These are phyloP conservation scores for Oreocharis arfaki DNA, from an alignment of 2,113 vertebrate species.

Conservation along the genomic window DNA sequence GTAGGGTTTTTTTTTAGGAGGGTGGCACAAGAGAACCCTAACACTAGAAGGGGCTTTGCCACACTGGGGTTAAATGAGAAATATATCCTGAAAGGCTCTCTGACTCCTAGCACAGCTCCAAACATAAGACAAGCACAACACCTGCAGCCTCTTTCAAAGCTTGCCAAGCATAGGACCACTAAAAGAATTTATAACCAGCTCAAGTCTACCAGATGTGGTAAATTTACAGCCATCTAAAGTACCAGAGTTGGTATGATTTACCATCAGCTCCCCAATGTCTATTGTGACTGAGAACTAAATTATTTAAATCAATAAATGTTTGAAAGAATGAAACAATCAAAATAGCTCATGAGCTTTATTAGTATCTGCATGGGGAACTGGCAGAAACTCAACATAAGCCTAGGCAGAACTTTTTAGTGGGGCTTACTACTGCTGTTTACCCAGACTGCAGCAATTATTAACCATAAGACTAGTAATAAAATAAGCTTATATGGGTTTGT, in stretches of 20 bases:
- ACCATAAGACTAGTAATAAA: neutral
- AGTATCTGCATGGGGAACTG: neutral
- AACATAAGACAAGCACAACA: neutral
- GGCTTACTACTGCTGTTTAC: neutral
- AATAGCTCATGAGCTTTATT: neutral
- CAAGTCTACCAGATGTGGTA: neutral
- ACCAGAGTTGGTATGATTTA: neutral
- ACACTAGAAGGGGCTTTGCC: neutral
- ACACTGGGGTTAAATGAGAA: neutral
- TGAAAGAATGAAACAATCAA: neutral
- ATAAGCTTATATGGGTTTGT: neutral
- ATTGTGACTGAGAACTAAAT: neutral
- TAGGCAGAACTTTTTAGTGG: neutral
- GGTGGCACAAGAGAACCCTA: neutral
- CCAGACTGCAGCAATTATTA: neutral
- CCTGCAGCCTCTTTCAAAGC: neutral
- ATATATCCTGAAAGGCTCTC: neutral
- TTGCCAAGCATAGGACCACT: neutral
- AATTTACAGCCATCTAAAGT: slow-evolving; percentile 15
- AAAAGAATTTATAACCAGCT: neutral
- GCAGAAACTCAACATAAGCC: neutral
- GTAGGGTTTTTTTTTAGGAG: neutral
- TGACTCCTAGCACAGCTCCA: neutral
- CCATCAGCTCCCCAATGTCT: neutral
- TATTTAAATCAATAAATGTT: neutral